Percentiles rank a stretch among this genome's conserved stretches.
Evolutionary conservation across 2,888 invertebrate genomes (phyloP).

Genomic region (Ypsolopha sequella): DNA sequence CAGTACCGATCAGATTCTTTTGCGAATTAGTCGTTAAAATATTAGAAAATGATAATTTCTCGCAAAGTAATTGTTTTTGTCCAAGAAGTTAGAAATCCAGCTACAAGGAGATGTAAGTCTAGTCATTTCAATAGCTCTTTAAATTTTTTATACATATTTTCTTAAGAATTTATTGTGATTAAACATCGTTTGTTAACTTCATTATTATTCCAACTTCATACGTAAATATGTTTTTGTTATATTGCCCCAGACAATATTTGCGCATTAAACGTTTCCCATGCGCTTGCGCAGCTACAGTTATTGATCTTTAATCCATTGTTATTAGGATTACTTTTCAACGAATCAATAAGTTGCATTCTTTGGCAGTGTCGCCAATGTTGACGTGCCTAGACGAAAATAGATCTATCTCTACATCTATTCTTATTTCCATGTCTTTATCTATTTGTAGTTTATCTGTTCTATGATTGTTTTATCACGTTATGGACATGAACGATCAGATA

Average conservation of each 20-base stretch:
- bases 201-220: slow-evolving; percentile 4
- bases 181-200: no score
- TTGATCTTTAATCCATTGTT: not conserved
- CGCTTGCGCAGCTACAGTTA: slow-evolving; percentile 11
- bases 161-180: not conserved
- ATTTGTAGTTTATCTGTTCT: no score
- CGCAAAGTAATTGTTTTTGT: slow-evolving; percentile 28
- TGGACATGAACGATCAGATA: no score
- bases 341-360: slow-evolving; percentile 7
- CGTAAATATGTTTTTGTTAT: not conserved
- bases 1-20: slow-evolving; percentile 19
- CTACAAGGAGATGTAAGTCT: slow-evolving; percentile 29
- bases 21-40: slow-evolving; percentile 14
- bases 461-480: no score
- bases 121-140: not conserved
- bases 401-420: not conserved
- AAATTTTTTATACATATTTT: not conserved
- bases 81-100: slow-evolving; percentile 19
- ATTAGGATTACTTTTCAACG: no score
- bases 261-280: slow-evolving; percentile 8
- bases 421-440: not conserved
- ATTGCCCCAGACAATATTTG: slow-evolving; percentile 4
- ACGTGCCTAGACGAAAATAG: not conserved
- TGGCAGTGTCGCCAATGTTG: slow-evolving; percentile 8
- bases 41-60: slow-evolving; percentile 22